These are phyloP conservation scores for Leptinotarsa texana DNA, from an alignment of 1,140 invertebrate species.

Conservation along the genomic window DNA sequence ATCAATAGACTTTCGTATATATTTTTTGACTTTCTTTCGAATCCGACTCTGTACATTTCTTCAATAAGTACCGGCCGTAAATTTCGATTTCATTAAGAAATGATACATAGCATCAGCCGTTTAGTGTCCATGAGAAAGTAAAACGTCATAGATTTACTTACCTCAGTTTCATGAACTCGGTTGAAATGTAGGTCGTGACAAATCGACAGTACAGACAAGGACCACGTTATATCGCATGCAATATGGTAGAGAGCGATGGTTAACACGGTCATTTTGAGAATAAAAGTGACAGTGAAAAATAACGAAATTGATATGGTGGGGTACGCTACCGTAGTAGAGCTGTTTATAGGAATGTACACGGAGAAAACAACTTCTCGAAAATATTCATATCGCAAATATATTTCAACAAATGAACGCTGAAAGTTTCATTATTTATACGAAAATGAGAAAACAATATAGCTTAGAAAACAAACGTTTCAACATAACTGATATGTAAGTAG, in stretches of 20 bases:
- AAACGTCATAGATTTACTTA: constrained; percentile 45
- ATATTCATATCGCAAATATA: too few relatives aligned
- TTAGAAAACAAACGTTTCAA: too few relatives aligned
- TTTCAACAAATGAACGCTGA: too few relatives aligned
- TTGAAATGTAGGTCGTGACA: constrained; percentile 42
- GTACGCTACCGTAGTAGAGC: constrained; percentile 3
- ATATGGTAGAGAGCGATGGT: constrained; percentile 26
- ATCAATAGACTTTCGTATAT: too few relatives aligned
- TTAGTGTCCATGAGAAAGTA: constrained; percentile 48
- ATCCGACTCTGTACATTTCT: not conserved
- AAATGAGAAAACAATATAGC: too few relatives aligned
- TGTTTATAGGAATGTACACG: constrained; percentile 1
- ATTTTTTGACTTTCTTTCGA: too few relatives aligned
- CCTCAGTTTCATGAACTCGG: constrained; percentile 47
- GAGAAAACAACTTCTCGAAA: not conserved
- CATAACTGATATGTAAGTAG: too few relatives aligned
- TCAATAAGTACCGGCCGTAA: constrained; percentile 21
- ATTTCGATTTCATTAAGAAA: constrained; percentile 45
- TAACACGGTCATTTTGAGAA: constrained; percentile 30
- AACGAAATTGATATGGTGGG: constrained; percentile 30
- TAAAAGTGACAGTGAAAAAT: constrained; percentile 51
- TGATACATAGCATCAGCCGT: constrained; percentile 28
- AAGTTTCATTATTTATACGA: too few relatives aligned
- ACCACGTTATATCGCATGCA: not conserved
- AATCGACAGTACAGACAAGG: constrained; percentile 16